Conservation (phyloP, 2,113 vertebrate genomes). For the Dipodomys stephensi region DNA sequence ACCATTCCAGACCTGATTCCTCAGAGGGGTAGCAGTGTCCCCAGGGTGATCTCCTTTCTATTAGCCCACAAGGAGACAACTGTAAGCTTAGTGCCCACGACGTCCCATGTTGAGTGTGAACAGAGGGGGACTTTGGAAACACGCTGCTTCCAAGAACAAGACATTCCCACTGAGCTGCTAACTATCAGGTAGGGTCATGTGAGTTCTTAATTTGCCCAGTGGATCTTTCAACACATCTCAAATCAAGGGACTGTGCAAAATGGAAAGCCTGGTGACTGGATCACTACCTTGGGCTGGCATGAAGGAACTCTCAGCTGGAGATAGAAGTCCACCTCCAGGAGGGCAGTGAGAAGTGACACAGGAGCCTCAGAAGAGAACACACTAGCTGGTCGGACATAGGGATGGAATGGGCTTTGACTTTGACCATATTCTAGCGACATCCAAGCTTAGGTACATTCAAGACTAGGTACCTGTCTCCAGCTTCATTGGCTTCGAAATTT, state of each 20-base stretch:
- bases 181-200: neutral
- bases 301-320: neutral
- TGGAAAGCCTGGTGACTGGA: neutral
- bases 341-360: neutral
- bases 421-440: neutral
- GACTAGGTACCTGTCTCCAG: too few species aligned
- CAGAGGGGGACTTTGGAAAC: neutral
- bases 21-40: conserved; percentile 66
- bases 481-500: neutral
- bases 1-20: conserved; percentile 65
- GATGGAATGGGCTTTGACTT: neutral
- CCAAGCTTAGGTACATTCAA: neutral
- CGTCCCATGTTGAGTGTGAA: neutral
- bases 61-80: neutral
- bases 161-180: neutral
- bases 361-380: neutral
- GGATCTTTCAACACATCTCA: conserved; percentile 27
- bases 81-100: neutral
- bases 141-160: neutral
- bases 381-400: neutral
- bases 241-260: neutral
- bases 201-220: conserved; percentile 19
- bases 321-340: neutral
- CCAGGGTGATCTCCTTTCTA: conserved; percentile 60
- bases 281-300: neutral